These are phyloP conservation scores for Metellina segmentata DNA, from an alignment of 2,888 invertebrate species.

Conservation along the genomic window DNA sequence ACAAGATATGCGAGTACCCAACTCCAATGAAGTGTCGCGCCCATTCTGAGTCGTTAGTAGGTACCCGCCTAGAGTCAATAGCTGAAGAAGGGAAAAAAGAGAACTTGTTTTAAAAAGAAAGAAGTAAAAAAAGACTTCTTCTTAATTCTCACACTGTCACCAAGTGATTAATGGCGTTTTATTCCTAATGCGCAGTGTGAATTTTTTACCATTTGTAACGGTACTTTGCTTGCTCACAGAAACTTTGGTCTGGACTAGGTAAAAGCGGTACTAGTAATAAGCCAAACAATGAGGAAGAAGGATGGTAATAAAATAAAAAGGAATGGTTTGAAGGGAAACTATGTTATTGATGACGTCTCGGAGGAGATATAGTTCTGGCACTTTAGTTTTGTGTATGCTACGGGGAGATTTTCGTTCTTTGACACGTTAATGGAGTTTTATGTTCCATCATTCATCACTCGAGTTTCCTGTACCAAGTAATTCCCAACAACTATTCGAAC, in stretches of 20 bases:
- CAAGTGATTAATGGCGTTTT: constrained; percentile 30
- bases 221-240: not conserved
- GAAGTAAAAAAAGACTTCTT: not conserved
- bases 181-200: not conserved
- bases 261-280: constrained; percentile 30
- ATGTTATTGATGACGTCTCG: constrained; percentile 41
- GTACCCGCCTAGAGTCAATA: not conserved
- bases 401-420: constrained; percentile 4
- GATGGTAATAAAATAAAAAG: constrained; percentile 1
- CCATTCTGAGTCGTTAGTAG: not conserved
- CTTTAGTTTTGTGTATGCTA: not conserved
- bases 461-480: constrained; percentile 24
- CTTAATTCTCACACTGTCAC: constrained; percentile 29
- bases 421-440: constrained; percentile 54
- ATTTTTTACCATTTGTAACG: not conserved
- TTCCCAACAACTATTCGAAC: constrained; percentile 37
- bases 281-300: not conserved
- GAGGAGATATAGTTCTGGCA: constrained; percentile 23
- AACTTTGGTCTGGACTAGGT: not conserved
- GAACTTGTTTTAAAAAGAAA: not conserved
- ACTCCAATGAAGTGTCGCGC: not conserved
- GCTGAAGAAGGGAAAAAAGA: not conserved
- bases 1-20: not conserved
- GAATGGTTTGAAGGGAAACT: not conserved
- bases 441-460: constrained; percentile 45